Evolutionary conservation across 2,888 invertebrate species (phyloP), one percentile per base, ranked within the genome.

Genomic region (Mesorhabditis spiculigera): DNA sequence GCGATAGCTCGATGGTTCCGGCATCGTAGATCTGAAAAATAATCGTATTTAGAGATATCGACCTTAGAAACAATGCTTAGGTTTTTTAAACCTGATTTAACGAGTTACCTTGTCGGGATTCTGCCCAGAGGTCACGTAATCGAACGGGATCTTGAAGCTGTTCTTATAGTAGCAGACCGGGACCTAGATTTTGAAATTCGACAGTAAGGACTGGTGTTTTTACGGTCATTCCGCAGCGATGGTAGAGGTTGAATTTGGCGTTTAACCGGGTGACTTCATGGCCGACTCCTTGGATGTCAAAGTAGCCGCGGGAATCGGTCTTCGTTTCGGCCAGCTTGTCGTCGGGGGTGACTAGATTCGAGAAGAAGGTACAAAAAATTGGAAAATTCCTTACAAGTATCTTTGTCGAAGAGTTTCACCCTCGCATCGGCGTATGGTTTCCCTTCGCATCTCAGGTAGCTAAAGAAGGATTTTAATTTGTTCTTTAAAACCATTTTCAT

Each of bases 281-380:
- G 8, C n/a, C 58, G 8, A n/a, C n/a, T 1, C 58, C 58, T 50
- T 10, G n/a, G 3, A 50, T 50, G n/a, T 50, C 58, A n/a, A 50
- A 50, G n/a, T 50, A 50, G 8, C 58, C 58, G 8, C 58, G 8
- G 10, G 58, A 50, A n/a, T 50, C 58, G 58, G 58, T 50, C 58
- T 50, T n/a, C 58, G 58, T 50, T 50, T 50, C 58, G n/a, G 58
- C 58, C 58, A 50, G 8, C n/a, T 50, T 50, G 58, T 50, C 58
- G n/a, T 50, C 58, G 10, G n/a, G 58, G n/a, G 58, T 50, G 58
- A 50, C 58, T 50, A 50, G n/a, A 50, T 13, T 50, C n/a, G 58
- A 28, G 28, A 28, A 28, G 28, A 28, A 28, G 28, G 28, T 28
- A 3, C 28, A 28, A 28, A 28, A 28, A 28, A 28, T 28, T 28